Evolutionary conservation across 2,797 vertebrate genomes (phyloP), one percentile per base, ranked within the genome.

Genomic region (Zenarchopterus dispar): DNA sequence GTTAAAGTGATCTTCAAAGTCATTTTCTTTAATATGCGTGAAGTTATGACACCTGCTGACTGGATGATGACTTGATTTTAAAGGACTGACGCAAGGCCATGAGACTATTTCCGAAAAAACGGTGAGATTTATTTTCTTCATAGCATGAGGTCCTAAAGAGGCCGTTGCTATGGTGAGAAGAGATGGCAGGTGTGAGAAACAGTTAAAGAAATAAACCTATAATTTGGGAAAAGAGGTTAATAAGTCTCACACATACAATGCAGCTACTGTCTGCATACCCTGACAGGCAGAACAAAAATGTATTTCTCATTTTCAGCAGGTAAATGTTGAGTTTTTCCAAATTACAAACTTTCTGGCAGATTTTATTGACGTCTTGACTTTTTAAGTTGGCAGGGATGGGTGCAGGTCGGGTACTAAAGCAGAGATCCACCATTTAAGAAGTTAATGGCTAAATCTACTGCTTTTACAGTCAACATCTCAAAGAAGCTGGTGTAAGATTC

Each of bases 1-100:
- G 67, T 77, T 77, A 77, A 76, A 81, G 77, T 23, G 22, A 62
- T 78, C 74, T 81, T 84, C 70, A 85, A 71, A 87, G 81, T 55
- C 28, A 42, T 36, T 53, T 62, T 53, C 55, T 60, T 66, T 57
- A 41, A 47, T 56, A 58, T 72, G 73, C 58, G 61, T 52, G 31
- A 66, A 80, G 77, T 79, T 55, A 57, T 7, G 33, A 53, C 13
- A 56, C 67, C 80, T 56, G 77, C 74, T 73, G 76, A 75, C 79
- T 74, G 66, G 45, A 54, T 73, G 74, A 85, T 59, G 73, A 65
- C 47, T 44, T 64, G 58, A 77, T 88, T 79, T 85, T 64, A 81
- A 82, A 78, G 66, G 51, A 45, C 46, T 74, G 73, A 80, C 70
- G 67, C 4, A 0, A 18, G 62, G 49, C 46, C 59, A 49, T 19